Percentiles rank a stretch among this genome's conserved stretches.
Evolutionary conservation across 37 sponge, comb jelly and placozoan genomes (phyloP).

Genomic region (Beroe ovata): DNA sequence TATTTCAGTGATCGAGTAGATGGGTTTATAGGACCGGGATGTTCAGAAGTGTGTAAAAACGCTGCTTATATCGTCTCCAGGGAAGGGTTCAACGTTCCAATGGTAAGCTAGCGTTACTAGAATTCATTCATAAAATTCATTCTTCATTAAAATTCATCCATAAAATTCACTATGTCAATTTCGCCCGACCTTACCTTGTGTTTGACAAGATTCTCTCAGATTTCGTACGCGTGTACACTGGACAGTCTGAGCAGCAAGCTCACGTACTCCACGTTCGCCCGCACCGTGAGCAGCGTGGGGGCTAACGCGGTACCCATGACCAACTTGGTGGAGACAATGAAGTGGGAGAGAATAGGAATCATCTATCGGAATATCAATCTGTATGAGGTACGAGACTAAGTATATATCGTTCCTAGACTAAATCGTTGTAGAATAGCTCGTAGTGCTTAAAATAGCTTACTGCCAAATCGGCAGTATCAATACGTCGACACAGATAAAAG

Average conservation of each 20-base stretch:
- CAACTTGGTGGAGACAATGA: slow-evolving; percentile 1
- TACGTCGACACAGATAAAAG: too few relatives aligned
- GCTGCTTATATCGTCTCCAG: slow-evolving; percentile 53
- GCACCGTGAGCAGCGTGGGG: slow-evolving; percentile 56
- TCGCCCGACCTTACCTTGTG: neutral
- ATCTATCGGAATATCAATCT: slow-evolving; percentile 56
- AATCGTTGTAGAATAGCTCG: too few relatives aligned
- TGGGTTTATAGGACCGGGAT: slow-evolving; percentile 43
- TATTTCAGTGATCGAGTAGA: slow-evolving; percentile 66
- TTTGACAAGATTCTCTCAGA: slow-evolving; percentile 1
- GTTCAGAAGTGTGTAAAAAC: slow-evolving; percentile 62
- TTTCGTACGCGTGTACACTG: slow-evolving; percentile 61
- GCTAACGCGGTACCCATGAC: slow-evolving; percentile 45
- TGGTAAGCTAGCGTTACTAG: slow-evolving; percentile 37
- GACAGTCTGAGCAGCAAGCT: slow-evolving; percentile 53
- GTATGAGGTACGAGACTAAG: slow-evolving; percentile 37
- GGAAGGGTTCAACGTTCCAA: slow-evolving; percentile 52
- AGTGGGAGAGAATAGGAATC: slow-evolving; percentile 48
- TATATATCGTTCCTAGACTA: slow-evolving; percentile 42
- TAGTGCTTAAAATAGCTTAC: too few relatives aligned
- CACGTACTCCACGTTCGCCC: slow-evolving; percentile 24
- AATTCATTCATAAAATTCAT: too few relatives aligned
- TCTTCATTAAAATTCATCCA: too few relatives aligned
- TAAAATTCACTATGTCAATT: too few relatives aligned
- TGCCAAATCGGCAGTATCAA: too few relatives aligned